Conservation (phyloP, 2,888 invertebrate genomes). For the Tenthredo amoena region DNA sequence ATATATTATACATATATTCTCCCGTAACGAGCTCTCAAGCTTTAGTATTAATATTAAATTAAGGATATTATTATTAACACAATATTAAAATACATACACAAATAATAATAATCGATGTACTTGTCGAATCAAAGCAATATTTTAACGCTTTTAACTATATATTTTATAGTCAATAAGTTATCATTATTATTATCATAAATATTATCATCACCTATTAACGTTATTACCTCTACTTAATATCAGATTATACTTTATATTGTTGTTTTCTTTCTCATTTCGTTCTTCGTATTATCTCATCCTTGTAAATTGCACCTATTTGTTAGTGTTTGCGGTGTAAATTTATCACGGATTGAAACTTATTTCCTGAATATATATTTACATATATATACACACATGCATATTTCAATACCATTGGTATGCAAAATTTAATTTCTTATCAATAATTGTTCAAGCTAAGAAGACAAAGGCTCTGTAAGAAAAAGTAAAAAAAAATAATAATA, state of each 20-base stretch:
- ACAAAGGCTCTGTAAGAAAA: background rate
- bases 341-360: constrained; percentile 31
- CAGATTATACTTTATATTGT: background rate
- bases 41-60: constrained; percentile 15
- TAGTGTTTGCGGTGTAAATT: constrained; percentile 18
- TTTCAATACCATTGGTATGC: background rate
- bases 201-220: constrained; percentile 1
- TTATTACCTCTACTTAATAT: background rate
- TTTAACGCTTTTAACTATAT: constrained; percentile 43
- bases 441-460: constrained; percentile 28
- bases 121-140: constrained; percentile 44
- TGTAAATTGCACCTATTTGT: constrained; percentile 41
- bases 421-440: constrained; percentile 32
- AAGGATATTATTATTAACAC: constrained; percentile 16
- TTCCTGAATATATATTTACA: background rate
- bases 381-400: background rate
- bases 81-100: background rate
- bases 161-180: background rate
- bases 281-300: background rate
- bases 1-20: background rate
- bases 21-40: constrained; percentile 33
- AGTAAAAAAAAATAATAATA: background rate
- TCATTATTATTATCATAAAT: background rate
- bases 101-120: constrained; percentile 5
- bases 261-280: background rate